Conservation (phyloP, 2,797 vertebrate genomes). For the Hypotaenidia okinawae region DNA sequence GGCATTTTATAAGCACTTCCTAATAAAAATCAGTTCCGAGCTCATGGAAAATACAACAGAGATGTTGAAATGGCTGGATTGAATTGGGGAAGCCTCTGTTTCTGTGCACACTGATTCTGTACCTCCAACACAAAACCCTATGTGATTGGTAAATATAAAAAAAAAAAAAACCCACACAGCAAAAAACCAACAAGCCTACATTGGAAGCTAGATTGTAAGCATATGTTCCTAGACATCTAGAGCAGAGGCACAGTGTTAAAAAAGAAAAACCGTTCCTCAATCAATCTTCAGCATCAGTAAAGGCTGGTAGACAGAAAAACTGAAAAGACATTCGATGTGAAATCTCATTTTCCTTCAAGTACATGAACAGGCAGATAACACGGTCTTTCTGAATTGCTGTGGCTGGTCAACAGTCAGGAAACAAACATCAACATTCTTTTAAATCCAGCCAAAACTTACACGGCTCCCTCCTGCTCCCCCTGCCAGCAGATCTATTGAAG, state of each 20-base stretch:
- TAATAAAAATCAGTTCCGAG: neutral
- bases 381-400: neutral
- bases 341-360: neutral
- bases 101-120: neutral
- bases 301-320: neutral
- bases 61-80: neutral
- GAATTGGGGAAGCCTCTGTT: conserved; percentile 12
- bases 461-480: no score
- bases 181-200: no score
- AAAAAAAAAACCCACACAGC: neutral
- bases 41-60: neutral
- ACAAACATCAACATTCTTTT: neutral
- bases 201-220: neutral
- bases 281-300: neutral
- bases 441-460: neutral
- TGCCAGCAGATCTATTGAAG: neutral
- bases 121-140: conserved; percentile 23
- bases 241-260: neutral
- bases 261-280: neutral
- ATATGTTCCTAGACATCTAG: conserved; percentile 23
- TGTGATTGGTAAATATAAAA: neutral
- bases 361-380: neutral
- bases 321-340: neutral
- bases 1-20: neutral
- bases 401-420: neutral